phyloP scores from a whole-genome alignment of 2,113 vertebrate genomes.

The Ptilorrhoa leucosticta region DNA sequence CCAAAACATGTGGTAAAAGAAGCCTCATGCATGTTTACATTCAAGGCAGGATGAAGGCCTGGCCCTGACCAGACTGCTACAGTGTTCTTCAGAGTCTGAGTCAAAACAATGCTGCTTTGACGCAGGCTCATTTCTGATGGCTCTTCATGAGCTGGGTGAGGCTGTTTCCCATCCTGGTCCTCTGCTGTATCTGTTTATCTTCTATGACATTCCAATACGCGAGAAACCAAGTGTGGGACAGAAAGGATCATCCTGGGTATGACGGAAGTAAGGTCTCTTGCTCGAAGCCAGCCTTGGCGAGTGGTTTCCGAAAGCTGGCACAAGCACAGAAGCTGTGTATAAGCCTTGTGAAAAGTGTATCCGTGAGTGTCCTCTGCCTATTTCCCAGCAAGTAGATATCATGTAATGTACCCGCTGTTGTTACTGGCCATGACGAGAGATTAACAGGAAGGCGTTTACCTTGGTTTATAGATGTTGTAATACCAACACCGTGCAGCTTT shows the following conservation, averaged over 20 bases:
- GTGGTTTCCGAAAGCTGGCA: not conserved
- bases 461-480: not conserved
- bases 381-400: not conserved
- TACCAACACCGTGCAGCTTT: not conserved
- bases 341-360: not conserved
- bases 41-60: not conserved
- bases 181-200: not conserved
- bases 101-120: not conserved
- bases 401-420: not conserved
- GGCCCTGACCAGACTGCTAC: not conserved
- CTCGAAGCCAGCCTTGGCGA: not conserved
- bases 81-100: not conserved
- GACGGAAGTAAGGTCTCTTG: not conserved
- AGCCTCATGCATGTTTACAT: slow-evolving; percentile 15
- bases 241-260: not conserved
- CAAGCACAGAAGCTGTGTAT: not conserved
- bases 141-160: not conserved
- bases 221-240: not conserved
- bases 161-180: not conserved
- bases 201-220: not conserved
- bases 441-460: not conserved
- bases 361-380: fast-evolving
- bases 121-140: not conserved
- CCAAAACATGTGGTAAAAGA: slow-evolving; percentile 32
- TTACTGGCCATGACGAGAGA: not conserved